Evolutionary conservation across 2,888 invertebrate species (phyloP).

Genomic region (Rhagonycha lutea): DNA sequence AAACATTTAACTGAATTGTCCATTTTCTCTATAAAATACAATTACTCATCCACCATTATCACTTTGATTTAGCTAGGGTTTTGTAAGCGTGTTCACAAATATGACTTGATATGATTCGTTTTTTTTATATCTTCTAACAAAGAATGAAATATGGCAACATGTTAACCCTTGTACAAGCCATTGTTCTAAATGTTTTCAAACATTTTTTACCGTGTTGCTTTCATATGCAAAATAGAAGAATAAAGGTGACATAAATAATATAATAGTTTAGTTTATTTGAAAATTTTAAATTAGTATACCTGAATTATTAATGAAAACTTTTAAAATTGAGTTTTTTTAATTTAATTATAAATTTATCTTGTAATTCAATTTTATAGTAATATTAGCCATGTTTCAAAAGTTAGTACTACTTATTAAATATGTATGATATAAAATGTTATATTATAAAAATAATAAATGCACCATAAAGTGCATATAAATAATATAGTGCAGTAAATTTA

Average conservation of each 20-base stretch:
- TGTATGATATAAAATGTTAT: neutral
- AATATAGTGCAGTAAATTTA: neutral
- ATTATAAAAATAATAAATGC: neutral
- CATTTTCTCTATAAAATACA: neutral
- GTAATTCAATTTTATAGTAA: neutral
- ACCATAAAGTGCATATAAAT: neutral
- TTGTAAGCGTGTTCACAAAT: neutral
- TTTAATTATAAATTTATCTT: neutral
- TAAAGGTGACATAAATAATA: neutral
- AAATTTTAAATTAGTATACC: neutral
- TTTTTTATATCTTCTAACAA: slow-evolving; percentile 3
- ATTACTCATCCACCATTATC: neutral
- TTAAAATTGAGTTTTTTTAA: neutral
- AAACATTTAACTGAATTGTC: neutral
- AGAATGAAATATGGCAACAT: slow-evolving; percentile 15
- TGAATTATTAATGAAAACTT: neutral
- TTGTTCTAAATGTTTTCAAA: slow-evolving; percentile 11
- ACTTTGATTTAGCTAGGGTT: neutral
- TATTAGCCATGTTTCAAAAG: neutral
- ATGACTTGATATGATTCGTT: slow-evolving; percentile 1
- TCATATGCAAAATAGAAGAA: neutral
- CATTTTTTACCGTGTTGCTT: slow-evolving; percentile 6
- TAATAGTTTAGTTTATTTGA: neutral
- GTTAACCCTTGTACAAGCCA: slow-evolving; percentile 12
- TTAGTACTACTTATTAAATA: neutral